Percentiles rank a stretch among this genome's conserved stretches.
These are phyloP conservation scores for Pocillopora meandrina DNA, from an alignment of 92 coral and sea anemone genomes.

Conservation along the genomic window DNA sequence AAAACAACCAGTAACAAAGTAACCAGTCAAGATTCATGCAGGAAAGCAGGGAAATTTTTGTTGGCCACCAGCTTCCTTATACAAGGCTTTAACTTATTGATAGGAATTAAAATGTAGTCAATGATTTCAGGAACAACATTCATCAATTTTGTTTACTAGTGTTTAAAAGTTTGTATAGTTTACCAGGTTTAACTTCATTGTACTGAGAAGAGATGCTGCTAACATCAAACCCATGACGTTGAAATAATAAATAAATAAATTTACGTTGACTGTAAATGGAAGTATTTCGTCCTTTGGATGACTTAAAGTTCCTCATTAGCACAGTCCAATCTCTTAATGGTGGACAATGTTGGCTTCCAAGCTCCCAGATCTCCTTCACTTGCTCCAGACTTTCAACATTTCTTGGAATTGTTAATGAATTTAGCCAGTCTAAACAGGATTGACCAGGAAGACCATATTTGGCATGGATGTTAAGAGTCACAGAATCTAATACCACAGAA, in stretches of 20 bases:
- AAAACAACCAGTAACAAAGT: background rate
- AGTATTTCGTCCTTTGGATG: slow-evolving; percentile 32
- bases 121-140: background rate
- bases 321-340: slow-evolving; percentile 48
- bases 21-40: background rate
- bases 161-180: slow-evolving; percentile 28
- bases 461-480: slow-evolving; percentile 3
- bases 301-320: slow-evolving; percentile 40
- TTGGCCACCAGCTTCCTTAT: background rate
- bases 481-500: background rate
- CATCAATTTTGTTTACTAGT: background rate
- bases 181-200: slow-evolving; percentile 40
- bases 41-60: background rate
- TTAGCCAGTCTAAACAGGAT: slow-evolving; percentile 31
- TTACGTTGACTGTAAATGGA: slow-evolving; percentile 42
- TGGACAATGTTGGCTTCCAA: slow-evolving; percentile 28
- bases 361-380: slow-evolving; percentile 54
- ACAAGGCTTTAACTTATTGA: background rate
- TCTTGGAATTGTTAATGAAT: slow-evolving; percentile 31
- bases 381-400: slow-evolving; percentile 34
- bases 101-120: background rate
- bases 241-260: slow-evolving; percentile 25
- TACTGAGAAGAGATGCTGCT: slow-evolving; percentile 5
- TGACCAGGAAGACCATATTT: slow-evolving; percentile 28
- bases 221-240: slow-evolving; percentile 12